Percentiles rank a stretch among this genome's conserved stretches.
phyloP scores from a whole-genome alignment of 2,888 invertebrate genomes.

The Chironomus tentans region DNA sequence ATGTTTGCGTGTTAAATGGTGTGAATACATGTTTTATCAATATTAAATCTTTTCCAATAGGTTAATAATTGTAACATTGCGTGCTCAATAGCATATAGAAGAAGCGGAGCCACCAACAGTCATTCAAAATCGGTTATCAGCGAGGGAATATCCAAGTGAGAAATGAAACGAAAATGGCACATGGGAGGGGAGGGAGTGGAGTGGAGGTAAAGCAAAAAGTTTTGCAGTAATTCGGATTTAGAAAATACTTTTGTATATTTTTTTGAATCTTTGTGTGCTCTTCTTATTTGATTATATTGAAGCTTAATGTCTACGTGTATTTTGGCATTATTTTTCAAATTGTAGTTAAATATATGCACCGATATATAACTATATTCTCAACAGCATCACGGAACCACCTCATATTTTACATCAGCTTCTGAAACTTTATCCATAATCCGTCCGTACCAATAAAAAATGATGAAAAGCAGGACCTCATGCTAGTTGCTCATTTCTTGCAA shows the following conservation, averaged over 20 bases:
- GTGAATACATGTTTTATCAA: constrained; percentile 6
- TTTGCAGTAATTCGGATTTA: background rate
- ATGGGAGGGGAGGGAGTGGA: background rate
- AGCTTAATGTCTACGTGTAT: no score
- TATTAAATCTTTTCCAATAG: constrained; percentile 6
- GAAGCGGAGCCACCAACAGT: background rate
- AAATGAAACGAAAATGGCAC: no score
- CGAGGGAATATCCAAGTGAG: background rate
- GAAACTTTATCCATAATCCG: no score
- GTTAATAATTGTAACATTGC: constrained; percentile 6
- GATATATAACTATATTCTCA: no score
- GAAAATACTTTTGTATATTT: no score
- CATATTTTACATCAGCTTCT: no score
- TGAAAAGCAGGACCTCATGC: background rate
- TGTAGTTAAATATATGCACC: no score
- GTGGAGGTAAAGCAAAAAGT: background rate
- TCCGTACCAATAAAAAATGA: background rate
- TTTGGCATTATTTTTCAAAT: no score
- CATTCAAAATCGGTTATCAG: background rate
- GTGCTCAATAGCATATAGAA: background rate
- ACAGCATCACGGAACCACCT: no score
- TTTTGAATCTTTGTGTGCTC: no score
- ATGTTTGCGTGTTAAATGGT: background rate
- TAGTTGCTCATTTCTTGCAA: background rate
- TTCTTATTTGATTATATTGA: no score